These are phyloP conservation scores for honey bee (Apis mellifera) DNA, from an alignment of 1,140 invertebrate genomes.

Conservation along the genomic window DNA sequence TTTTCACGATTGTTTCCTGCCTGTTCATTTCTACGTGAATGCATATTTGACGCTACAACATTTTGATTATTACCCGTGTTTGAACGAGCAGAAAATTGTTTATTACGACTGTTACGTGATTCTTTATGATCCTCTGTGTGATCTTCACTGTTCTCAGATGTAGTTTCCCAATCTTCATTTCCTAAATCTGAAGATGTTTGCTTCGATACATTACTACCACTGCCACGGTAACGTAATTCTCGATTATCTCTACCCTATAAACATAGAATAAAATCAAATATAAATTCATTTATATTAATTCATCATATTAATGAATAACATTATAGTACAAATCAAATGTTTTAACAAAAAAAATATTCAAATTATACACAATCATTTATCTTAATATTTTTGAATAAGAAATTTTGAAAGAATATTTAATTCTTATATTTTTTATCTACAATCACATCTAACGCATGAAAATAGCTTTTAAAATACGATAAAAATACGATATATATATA, in stretches of 20 bases:
- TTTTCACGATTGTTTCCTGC: constrained; percentile 69
- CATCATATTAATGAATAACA: neutral
- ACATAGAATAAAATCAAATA: neutral
- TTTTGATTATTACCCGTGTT: constrained; percentile 46
- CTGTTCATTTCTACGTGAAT: constrained; percentile 68
- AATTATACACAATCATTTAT: too few relatives aligned
- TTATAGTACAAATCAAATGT: neutral
- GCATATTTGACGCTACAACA: constrained; percentile 47
- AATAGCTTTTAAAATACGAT: too few relatives aligned
- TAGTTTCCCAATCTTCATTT: constrained; percentile 87
- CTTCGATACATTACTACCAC: constrained; percentile 64
- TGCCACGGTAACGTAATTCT: constrained; percentile 70
- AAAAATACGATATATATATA: neutral
- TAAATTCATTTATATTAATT: neutral
- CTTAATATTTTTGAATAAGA: too few relatives aligned
- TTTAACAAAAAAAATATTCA: too few relatives aligned
- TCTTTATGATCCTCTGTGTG: constrained; percentile 79
- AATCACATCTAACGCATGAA: too few relatives aligned
- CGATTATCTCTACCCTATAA: constrained; percentile 73
- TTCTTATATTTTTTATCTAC: too few relatives aligned
- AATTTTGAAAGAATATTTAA: too few relatives aligned
- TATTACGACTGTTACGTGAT: constrained; percentile 73
- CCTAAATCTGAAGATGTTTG: constrained; percentile 78
- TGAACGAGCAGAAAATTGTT: constrained; percentile 65
- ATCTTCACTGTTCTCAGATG: constrained; percentile 86